Percentiles rank a stretch among this genome's conserved stretches.
phyloP scores from a whole-genome alignment of 2,797 vertebrate genomes.

The Babyrousa celebensis region DNA sequence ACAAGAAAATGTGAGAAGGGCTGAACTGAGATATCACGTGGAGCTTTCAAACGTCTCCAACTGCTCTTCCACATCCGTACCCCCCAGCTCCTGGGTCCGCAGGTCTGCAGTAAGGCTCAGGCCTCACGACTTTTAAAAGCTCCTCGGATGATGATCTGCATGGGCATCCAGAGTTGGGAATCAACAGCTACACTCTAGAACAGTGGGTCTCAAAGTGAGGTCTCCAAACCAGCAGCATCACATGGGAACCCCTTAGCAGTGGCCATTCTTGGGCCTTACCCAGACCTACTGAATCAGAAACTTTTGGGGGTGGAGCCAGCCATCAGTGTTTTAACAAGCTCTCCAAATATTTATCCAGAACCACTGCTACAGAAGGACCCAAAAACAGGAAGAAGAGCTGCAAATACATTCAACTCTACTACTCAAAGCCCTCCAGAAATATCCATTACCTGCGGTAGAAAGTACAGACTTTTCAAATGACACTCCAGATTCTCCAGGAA shows the following conservation, averaged over 20 bases:
- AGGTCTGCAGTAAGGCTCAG: not conserved
- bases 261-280: not conserved
- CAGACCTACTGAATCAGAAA: not conserved
- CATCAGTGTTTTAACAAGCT: not conserved
- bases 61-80: not conserved
- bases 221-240: not conserved
- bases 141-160: not conserved
- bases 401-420: not conserved
- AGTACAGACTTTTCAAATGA: constrained; percentile 1
- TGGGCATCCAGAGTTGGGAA: not conserved
- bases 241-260: not conserved
- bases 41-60: not conserved
- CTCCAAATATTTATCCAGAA: not conserved
- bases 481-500: not conserved
- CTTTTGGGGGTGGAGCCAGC: not conserved
- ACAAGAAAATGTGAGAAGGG: not conserved
- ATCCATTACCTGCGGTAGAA: not conserved
- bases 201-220: not conserved
- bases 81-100: not conserved
- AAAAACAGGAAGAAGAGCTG: not conserved
- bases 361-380: not conserved
- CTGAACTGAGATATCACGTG: not conserved
- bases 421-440: not conserved
- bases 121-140: not conserved
- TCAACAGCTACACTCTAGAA: not conserved